Evolutionary conservation across 1,140 invertebrate species (phyloP).

Genomic region (Asbolus verrucosus): DNA sequence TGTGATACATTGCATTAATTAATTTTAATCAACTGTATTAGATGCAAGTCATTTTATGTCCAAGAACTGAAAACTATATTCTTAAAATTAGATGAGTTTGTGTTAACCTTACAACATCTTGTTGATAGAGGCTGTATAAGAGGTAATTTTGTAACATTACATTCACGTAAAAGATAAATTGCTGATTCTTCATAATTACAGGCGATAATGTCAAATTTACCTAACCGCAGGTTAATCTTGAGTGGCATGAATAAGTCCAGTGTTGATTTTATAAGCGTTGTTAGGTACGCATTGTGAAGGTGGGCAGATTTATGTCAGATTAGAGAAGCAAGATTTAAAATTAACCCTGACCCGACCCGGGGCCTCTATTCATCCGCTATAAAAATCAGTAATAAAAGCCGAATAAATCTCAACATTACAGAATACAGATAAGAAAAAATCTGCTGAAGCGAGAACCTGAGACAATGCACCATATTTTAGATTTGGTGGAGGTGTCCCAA

Average conservation of each 20-base stretch:
- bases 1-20: too few species aligned
- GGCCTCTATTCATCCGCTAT: conserved; percentile 19
- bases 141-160: conserved; percentile 4
- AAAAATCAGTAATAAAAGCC: conserved; percentile 30
- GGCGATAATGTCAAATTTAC: conserved; percentile 1
- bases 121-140: too few species aligned
- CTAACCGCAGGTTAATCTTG: conserved; percentile 26
- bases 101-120: too few species aligned
- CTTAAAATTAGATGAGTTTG: too few species aligned
- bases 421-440: neutral
- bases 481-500: conserved; percentile 50
- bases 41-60: too few species aligned
- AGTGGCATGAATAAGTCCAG: conserved; percentile 15
- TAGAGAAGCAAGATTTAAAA: conserved; percentile 29
- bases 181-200: conserved; percentile 7
- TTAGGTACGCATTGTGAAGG: conserved; percentile 19
- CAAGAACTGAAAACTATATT: too few species aligned
- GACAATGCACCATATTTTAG: conserved; percentile 52
- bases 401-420: conserved; percentile 16
- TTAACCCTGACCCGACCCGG: conserved; percentile 32
- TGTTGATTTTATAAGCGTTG: conserved; percentile 26
- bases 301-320: conserved; percentile 36
- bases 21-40: too few species aligned
- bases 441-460: conserved; percentile 28
- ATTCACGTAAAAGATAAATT: neutral